Conservation (phyloP, 1,140 invertebrate genomes). For the Carposina sasakii region DNA sequence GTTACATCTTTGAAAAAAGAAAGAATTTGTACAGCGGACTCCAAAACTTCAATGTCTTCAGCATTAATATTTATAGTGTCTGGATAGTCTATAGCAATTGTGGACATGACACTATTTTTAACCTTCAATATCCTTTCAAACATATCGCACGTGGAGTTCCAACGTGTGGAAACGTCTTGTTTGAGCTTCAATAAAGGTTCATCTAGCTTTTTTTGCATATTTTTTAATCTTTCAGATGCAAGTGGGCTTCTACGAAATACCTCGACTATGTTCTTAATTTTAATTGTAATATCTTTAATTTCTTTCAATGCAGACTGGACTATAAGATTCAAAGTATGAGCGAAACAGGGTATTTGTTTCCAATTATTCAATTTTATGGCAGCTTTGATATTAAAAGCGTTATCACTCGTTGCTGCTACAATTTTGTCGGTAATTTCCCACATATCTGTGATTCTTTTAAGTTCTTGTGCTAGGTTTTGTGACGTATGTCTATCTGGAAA, state of each 20-base stretch:
- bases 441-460: slow-evolving; percentile 14
- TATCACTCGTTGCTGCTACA: slow-evolving; percentile 25
- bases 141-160: slow-evolving; percentile 33
- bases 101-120: slow-evolving; percentile 19
- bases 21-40: not conserved
- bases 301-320: slow-evolving; percentile 5
- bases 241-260: slow-evolving; percentile 11
- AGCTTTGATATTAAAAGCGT: slow-evolving; percentile 32
- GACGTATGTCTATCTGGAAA: slow-evolving; percentile 16
- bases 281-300: slow-evolving; percentile 1
- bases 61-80: slow-evolving; percentile 1
- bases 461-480: slow-evolving; percentile 20
- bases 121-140: slow-evolving; percentile 17
- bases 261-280: slow-evolving; percentile 12
- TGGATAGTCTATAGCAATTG: not conserved
- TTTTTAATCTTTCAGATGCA: slow-evolving; percentile 8
- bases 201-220: slow-evolving; percentile 14
- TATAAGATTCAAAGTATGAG: slow-evolving; percentile 12
- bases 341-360: slow-evolving; percentile 16
- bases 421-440: slow-evolving; percentile 29
- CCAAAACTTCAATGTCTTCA: slow-evolving; percentile 2
- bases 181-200: slow-evolving; percentile 19
- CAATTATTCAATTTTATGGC: slow-evolving; percentile 24
- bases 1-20: slow-evolving; percentile 10
- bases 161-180: slow-evolving; percentile 25